Evolutionary conservation across 2,797 vertebrate species (phyloP).

Genomic region (Epinephelus awoara): DNA sequence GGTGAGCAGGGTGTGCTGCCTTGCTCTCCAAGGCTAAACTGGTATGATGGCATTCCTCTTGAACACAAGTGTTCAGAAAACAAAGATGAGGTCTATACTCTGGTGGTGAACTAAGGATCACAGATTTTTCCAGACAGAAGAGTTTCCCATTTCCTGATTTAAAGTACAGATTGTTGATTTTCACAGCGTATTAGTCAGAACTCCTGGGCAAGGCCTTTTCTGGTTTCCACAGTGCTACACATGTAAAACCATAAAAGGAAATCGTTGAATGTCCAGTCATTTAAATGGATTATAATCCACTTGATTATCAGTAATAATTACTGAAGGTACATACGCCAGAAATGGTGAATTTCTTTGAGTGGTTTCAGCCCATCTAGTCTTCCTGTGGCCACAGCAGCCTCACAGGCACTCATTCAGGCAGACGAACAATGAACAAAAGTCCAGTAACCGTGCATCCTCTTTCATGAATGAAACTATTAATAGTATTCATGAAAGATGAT

Average conservation of each 20-base stretch:
- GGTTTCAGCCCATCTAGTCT: background rate
- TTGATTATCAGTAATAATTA: background rate
- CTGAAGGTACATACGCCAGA: background rate
- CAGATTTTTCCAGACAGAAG: slow-evolving; percentile 59
- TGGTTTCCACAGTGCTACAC: slow-evolving; percentile 32
- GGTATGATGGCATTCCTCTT: slow-evolving; percentile 77
- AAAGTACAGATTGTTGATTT: slow-evolving; percentile 36
- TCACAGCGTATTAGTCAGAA: slow-evolving; percentile 42
- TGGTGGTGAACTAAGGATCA: slow-evolving; percentile 16
- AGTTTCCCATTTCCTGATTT: slow-evolving; percentile 43
- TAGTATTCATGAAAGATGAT: slow-evolving; percentile 58
- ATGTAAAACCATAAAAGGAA: slow-evolving; percentile 34
- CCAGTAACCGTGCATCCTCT: slow-evolving; percentile 40
- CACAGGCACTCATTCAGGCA: slow-evolving; percentile 34
- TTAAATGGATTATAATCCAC: slow-evolving; percentile 4
- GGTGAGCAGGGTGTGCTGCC: slow-evolving; percentile 58
- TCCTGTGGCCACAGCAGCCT: slow-evolving; percentile 16
- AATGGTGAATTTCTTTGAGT: slow-evolving; percentile 1
- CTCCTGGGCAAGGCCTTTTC: slow-evolving; percentile 16
- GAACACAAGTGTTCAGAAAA: slow-evolving; percentile 60
- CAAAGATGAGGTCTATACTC: slow-evolving; percentile 56
- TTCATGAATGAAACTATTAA: slow-evolving; percentile 73
- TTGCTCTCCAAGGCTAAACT: slow-evolving; percentile 60
- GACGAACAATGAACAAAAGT: slow-evolving; percentile 67
- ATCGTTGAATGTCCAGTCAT: background rate